Conservation (phyloP, 1,140 invertebrate genomes). For the Brachionus sp. region DNA sequence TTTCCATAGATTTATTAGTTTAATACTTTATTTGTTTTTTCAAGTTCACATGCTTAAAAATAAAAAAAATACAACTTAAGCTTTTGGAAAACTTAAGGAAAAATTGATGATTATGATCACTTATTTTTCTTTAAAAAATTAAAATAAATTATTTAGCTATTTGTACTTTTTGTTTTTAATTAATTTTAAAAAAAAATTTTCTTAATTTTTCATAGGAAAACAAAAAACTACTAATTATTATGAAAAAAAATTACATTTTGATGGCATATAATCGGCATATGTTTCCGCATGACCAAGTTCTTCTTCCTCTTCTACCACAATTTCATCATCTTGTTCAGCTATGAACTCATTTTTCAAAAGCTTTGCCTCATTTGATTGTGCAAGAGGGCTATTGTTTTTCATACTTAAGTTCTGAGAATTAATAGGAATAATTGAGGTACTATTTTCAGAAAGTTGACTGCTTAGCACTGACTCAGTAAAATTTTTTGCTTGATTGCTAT, state of each 20-base stretch:
- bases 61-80: too few relatives aligned
- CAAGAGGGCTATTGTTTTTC: not conserved
- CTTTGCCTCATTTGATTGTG: not conserved
- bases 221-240: not conserved
- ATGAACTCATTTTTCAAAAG: not conserved
- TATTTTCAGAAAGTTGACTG: not conserved
- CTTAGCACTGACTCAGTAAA: not conserved
- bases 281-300: constrained; percentile 71
- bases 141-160: too few relatives aligned
- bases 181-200: not conserved
- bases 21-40: too few relatives aligned
- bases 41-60: too few relatives aligned
- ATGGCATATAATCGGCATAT: constrained; percentile 94
- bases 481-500: not conserved
- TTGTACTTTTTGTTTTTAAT: not conserved
- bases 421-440: not conserved
- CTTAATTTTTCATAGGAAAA: not conserved
- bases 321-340: not conserved
- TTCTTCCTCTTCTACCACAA: constrained; percentile 30
- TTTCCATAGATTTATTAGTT: too few relatives aligned
- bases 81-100: too few relatives aligned
- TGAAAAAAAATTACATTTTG: constrained; percentile 72
- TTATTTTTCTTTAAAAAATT: too few relatives aligned
- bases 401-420: not conserved
- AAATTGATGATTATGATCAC: too few relatives aligned